Percentiles rank a stretch among this genome's conserved stretches.
These are phyloP conservation scores for Pica pica DNA, from an alignment of 2,113 vertebrate genomes.

Conservation along the genomic window DNA sequence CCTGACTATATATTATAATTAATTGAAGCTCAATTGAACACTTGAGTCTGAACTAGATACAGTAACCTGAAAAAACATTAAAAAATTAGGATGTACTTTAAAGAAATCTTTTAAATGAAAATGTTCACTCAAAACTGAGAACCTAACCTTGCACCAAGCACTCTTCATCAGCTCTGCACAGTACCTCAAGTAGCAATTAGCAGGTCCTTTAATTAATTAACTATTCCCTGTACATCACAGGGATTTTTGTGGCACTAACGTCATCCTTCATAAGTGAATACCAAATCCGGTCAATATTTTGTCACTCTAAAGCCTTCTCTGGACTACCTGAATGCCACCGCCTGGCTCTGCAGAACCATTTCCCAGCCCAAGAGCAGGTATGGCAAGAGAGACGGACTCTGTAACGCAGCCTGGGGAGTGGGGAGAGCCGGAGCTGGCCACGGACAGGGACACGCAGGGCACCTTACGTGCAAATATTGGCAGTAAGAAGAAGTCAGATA, in stretches of 20 bases:
- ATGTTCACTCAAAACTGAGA: constrained; percentile 60
- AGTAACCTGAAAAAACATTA: constrained; percentile 59
- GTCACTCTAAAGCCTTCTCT: constrained; percentile 55
- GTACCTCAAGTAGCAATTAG: constrained; percentile 77
- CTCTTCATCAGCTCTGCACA: constrained; percentile 69
- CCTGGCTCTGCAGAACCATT: neutral
- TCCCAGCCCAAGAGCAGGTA: constrained; percentile 12
- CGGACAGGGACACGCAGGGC: neutral
- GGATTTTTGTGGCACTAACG: constrained; percentile 71
- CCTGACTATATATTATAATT: constrained; percentile 74
- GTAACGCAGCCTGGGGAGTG: neutral
- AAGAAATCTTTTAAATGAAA: constrained; percentile 70
- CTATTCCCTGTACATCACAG: constrained; percentile 71
- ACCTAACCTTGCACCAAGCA: constrained; percentile 68
- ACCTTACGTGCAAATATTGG: accelerated
- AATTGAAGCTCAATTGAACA: constrained; percentile 76
- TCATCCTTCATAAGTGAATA: constrained; percentile 69
- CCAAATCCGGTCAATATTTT: constrained; percentile 75
- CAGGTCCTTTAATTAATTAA: constrained; percentile 80
- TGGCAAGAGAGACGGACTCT: neutral
- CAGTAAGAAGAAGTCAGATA: neutral
- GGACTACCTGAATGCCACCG: constrained; percentile 52
- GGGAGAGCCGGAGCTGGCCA: neutral
- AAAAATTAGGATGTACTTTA: constrained; percentile 68
- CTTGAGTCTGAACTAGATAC: constrained; percentile 65